phyloP scores from a whole-genome alignment of 2,113 vertebrate genomes.

The Pseudorhombus dupliciocellatus region DNA sequence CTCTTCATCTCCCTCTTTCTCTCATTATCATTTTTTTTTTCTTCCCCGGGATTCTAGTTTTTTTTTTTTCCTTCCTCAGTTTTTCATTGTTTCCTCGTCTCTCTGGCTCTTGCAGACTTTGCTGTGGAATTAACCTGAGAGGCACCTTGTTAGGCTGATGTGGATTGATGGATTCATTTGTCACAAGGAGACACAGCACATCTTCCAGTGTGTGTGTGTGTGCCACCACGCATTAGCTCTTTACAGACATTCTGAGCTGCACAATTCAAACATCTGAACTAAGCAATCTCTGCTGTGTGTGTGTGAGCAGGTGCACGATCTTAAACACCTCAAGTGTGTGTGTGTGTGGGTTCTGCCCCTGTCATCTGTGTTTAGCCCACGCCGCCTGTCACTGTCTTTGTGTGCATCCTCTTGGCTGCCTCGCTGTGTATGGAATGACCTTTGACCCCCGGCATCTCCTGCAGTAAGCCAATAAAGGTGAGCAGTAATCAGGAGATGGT shows the following conservation, averaged over 20 bases:
- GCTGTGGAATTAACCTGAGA: conserved; percentile 73
- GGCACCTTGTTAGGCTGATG: conserved; percentile 75
- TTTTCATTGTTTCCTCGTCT: conserved; percentile 54
- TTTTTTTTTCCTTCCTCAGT: neutral
- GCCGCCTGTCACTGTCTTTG: conserved; percentile 5
- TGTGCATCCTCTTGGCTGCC: conserved; percentile 4
- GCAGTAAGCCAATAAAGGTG: conserved; percentile 73
- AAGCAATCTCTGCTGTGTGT: conserved; percentile 13
- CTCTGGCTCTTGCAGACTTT: conserved; percentile 57
- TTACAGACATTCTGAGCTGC: neutral
- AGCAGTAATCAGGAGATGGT: conserved; percentile 77
- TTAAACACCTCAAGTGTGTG: conserved; percentile 1
- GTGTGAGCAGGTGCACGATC: conserved; percentile 3
- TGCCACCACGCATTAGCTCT: conserved; percentile 23
- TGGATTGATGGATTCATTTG: conserved; percentile 80
- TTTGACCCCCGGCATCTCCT: conserved; percentile 63
- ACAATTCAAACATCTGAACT: conserved; percentile 21
- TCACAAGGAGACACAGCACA: conserved; percentile 56
- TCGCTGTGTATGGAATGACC: conserved; percentile 49
- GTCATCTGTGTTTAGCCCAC: conserved; percentile 17
- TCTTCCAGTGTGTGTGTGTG: conserved; percentile 38
- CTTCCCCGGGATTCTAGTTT: neutral
- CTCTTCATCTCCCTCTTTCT: conserved; percentile 24
- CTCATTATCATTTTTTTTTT: neutral
- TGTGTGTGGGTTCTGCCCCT: neutral